phyloP scores from a whole-genome alignment of 2,888 invertebrate genomes.

The Lepas anatifera region DNA sequence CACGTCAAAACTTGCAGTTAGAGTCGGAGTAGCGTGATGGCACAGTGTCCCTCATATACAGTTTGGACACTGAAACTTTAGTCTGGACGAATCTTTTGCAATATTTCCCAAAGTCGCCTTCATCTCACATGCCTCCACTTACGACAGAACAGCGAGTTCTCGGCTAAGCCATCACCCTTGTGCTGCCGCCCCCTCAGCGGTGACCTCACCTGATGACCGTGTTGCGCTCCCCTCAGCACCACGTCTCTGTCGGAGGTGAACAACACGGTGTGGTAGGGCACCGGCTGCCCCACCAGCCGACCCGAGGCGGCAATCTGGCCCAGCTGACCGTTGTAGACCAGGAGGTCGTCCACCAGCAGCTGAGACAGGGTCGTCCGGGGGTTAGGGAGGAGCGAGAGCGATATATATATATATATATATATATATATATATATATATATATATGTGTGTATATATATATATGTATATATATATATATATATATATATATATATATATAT shows the following conservation, averaged over 20 bases:
- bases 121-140: too few relatives aligned
- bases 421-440: conserved; percentile 11
- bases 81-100: too few relatives aligned
- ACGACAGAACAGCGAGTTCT: too few relatives aligned
- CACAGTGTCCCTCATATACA: background rate
- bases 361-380: too few relatives aligned
- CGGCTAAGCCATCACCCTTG: background rate
- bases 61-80: background rate
- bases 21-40: background rate
- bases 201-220: conserved; percentile 35
- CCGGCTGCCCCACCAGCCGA: too few relatives aligned
- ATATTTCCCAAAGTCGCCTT: too few relatives aligned
- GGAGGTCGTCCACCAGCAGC: too few relatives aligned
- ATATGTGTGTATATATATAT: conserved; percentile 16
- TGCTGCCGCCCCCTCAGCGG: background rate
- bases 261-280: too few relatives aligned
- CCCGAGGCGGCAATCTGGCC: too few relatives aligned
- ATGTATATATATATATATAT: conserved; percentile 17
- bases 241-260: conserved; percentile 26
- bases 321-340: too few relatives aligned
- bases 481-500: conserved; percentile 15
- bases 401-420: conserved; percentile 8
- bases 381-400: background rate
- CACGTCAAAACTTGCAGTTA: background rate
- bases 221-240: conserved; percentile 31